phyloP scores from a whole-genome alignment of 2,888 invertebrate genomes.

The Dendrolimus houi region DNA sequence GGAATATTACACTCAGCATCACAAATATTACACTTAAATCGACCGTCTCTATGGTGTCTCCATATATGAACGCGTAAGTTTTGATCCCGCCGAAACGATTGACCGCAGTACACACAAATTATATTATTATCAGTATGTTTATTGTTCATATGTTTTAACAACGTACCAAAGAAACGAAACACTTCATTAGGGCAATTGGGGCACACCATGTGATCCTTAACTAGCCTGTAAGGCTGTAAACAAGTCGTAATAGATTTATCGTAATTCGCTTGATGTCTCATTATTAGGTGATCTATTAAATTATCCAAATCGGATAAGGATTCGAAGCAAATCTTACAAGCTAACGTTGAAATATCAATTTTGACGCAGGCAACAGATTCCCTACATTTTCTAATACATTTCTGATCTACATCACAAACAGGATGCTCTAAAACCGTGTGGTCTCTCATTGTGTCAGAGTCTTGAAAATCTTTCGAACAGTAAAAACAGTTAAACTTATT shows the following conservation, averaged over 20 bases:
- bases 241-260: slow-evolving; percentile 61
- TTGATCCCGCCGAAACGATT: slow-evolving; percentile 60
- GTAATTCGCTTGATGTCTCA: slow-evolving; percentile 54
- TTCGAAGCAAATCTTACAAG: slow-evolving; percentile 62
- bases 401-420: slow-evolving; percentile 51
- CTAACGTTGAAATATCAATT: slow-evolving; percentile 54
- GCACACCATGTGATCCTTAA: slow-evolving; percentile 60
- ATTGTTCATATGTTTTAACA: slow-evolving; percentile 62
- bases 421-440: slow-evolving; percentile 59
- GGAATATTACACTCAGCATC: slow-evolving; percentile 61
- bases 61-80: slow-evolving; percentile 63
- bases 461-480: slow-evolving; percentile 62
- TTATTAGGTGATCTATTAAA: slow-evolving; percentile 55
- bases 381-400: slow-evolving; percentile 59
- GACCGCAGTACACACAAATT: slow-evolving; percentile 64
- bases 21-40: slow-evolving; percentile 59
- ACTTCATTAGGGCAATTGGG: slow-evolving; percentile 55
- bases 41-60: slow-evolving; percentile 59
- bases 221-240: slow-evolving; percentile 52
- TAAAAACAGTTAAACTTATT: slow-evolving; percentile 69
- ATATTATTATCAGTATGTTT: slow-evolving; percentile 64
- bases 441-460: slow-evolving; percentile 56
- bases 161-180: slow-evolving; percentile 61
- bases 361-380: slow-evolving; percentile 65
- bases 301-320: slow-evolving; percentile 45